Evolutionary conservation across 2,113 vertebrate genomes (phyloP).

Genomic region (Cottus gobio): DNA sequence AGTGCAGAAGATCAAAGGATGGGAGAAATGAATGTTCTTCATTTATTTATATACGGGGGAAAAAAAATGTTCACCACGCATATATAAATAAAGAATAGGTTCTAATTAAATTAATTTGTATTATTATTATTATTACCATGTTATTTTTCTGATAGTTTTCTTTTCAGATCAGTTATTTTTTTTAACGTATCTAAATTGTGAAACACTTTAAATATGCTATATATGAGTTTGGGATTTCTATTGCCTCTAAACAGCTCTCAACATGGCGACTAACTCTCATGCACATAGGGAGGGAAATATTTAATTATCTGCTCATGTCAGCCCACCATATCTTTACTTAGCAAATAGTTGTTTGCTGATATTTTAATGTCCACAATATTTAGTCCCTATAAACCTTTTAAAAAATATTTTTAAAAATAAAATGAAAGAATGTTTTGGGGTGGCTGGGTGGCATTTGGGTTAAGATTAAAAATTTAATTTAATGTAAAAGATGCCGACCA

Average conservation of each 20-base stretch:
- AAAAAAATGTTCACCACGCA: neutral
- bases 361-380: neutral
- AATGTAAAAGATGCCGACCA: too few species aligned
- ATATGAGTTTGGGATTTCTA: too few species aligned
- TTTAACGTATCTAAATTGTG: neutral
- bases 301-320: neutral
- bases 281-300: neutral
- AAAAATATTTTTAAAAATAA: neutral
- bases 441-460: neutral
- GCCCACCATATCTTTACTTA: neutral
- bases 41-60: neutral
- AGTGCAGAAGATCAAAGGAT: neutral
- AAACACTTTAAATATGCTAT: neutral
- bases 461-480: too few species aligned
- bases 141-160: neutral
- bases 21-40: neutral
- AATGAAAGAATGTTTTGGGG: neutral
- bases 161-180: neutral
- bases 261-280: neutral
- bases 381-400: neutral
- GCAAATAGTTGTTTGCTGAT: neutral
- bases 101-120: neutral
- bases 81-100: neutral
- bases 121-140: neutral
- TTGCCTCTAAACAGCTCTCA: neutral